Evolutionary conservation across 2,888 invertebrate genomes (phyloP).

Genomic region (Lordiphosa fenestrarum): DNA sequence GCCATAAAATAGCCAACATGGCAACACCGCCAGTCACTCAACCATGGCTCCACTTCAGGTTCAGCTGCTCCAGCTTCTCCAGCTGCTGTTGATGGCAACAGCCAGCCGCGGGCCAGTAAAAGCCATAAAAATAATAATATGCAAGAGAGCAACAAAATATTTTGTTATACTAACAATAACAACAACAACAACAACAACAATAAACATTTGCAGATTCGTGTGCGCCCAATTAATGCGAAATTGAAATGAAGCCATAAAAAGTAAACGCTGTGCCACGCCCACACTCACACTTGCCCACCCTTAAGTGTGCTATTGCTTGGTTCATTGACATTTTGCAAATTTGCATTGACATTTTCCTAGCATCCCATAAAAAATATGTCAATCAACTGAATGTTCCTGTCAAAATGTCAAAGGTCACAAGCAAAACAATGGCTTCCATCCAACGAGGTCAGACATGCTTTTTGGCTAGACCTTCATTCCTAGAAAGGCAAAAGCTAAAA

Average conservation of each 20-base stretch:
- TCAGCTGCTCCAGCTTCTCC: constrained; percentile 8
- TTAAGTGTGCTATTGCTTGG: constrained; percentile 19
- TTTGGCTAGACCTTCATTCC: constrained; percentile 23
- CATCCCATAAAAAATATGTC: constrained; percentile 21
- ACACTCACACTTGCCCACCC: constrained; percentile 14
- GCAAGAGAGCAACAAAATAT: constrained; percentile 5
- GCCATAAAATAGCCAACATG: constrained; percentile 4
- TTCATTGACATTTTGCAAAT: constrained; percentile 50
- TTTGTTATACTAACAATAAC: constrained; percentile 9
- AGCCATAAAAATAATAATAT: constrained; percentile 45
- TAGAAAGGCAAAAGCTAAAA: constrained; percentile 8
- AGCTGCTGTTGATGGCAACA: constrained; percentile 34
- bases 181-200: constrained; percentile 25
- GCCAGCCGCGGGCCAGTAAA: constrained; percentile 49
- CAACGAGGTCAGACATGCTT: constrained; percentile 35
- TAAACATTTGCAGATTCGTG: constrained; percentile 40
- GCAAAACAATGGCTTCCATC: constrained; percentile 18
- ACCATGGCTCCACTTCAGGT: constrained; percentile 18
- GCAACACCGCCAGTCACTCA: constrained; percentile 11
- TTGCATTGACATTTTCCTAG: constrained; percentile 1
- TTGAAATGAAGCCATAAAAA: constrained; percentile 64
- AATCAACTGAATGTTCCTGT: constrained; percentile 33
- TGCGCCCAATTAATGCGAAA: constrained; percentile 63
- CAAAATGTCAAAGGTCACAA: constrained; percentile 55
- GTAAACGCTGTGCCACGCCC: constrained; percentile 6